Conservation (phyloP, 2,888 invertebrate species). For the Polietes domitor region DNA sequence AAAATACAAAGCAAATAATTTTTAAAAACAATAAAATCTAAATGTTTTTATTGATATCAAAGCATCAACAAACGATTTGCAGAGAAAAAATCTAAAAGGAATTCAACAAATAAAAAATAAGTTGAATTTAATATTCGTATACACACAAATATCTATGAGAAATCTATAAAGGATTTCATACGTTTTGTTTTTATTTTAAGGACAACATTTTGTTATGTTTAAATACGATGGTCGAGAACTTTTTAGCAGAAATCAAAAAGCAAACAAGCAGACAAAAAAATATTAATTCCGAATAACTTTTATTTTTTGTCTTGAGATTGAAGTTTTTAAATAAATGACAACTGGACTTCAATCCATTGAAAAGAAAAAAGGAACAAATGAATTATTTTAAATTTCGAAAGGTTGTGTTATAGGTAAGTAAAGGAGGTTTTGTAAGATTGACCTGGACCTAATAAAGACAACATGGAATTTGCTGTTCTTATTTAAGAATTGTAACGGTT, state of each 20-base stretch:
- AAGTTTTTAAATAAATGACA: constrained; percentile 26
- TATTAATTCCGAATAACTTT: neutral
- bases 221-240: neutral
- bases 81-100: neutral
- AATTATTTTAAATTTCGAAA: neutral
- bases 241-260: constrained; percentile 9
- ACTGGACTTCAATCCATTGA: constrained; percentile 31
- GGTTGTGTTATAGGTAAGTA: neutral
- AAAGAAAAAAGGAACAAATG: neutral
- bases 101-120: neutral
- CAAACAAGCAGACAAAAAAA: neutral
- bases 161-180: neutral
- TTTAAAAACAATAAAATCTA: constrained; percentile 37
- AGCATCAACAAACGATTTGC: constrained; percentile 10
- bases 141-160: neutral
- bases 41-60: constrained; percentile 51
- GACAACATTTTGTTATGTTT: neutral
- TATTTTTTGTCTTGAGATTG: constrained; percentile 32
- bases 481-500: no score
- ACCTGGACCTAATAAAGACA: no score
- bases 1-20: constrained; percentile 41
- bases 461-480: no score
- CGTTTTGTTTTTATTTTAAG: neutral
- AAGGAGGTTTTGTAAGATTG: no score
- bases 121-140: constrained; percentile 19